Base-by-base conservation (phyloP, 2,797 vertebrate genomes). In the Acipenser ruthenus region DNA sequence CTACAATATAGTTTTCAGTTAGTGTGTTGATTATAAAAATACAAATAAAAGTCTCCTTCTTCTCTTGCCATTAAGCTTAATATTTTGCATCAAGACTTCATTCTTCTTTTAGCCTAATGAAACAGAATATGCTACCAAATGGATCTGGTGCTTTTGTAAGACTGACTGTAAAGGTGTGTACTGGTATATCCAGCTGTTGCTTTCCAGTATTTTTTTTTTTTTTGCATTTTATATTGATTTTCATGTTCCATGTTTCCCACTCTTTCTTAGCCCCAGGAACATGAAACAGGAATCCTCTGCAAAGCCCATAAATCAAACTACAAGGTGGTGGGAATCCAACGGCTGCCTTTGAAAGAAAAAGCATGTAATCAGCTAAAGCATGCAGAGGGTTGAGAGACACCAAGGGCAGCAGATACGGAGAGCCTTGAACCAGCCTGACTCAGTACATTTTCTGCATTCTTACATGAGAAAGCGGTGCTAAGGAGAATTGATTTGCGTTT, bases 311-410 rank as follows among this genome's bases (percentile, higher is more conserved):
- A 68, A 70, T 70, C 50, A 65, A 62, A 59, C 53, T 50, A 49
- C 61, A 65, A 60, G 53, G 64, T 49, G 62, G 68, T 56, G 62
- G 51, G 65, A 56, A 37, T 10, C n/a, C 86, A 88, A 84, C 82
- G 79, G 66, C 79, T 76, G 82, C 79, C 88, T 86, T 87, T 87
- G 83, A 83, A 85, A 84, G 71, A 75, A 82, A 84, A 84, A 81
- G 81, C 81, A 78, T 86, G 79, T 88, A 88, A 89, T 88, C 88
- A 87, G 82, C 82, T 84, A 80, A 88, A 87, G 86, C 87, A 89
- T 90, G 83, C 10, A 58, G 37, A 37, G 18, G 49, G 78, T 78
- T 84, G 77, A 82, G 81, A 86, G 84, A 84, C 83, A 81, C 78
- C 75, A 82, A 86, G 80, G 78, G 85, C 79, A 85, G 79, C 79